phyloP scores from a whole-genome alignment of 2,113 vertebrate species.

The Taurulus bubalis region DNA sequence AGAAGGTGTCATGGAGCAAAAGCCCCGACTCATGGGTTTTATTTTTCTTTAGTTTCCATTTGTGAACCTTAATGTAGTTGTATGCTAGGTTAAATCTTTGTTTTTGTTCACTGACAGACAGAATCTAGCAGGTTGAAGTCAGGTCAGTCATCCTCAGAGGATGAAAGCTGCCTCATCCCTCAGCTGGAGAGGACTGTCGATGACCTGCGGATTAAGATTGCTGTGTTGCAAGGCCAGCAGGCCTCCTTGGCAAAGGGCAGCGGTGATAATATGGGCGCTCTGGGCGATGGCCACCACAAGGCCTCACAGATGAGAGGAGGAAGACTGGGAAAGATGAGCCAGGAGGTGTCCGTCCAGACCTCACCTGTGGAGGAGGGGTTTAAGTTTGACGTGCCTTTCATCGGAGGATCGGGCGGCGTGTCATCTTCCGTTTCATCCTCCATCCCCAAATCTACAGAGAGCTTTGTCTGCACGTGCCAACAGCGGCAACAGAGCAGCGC shows the following conservation, averaged over 20 bases:
- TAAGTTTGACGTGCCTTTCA: constrained; percentile 73
- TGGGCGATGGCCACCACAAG: constrained; percentile 24
- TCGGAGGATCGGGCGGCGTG: constrained; percentile 22
- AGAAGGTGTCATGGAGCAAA: neutral
- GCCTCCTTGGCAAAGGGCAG: constrained; percentile 68
- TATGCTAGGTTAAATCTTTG: neutral
- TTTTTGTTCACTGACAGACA: constrained; percentile 64
- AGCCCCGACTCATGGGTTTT: neutral
- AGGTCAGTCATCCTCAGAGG: constrained; percentile 73
- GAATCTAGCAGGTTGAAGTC: constrained; percentile 66
- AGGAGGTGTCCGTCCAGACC: constrained; percentile 89
- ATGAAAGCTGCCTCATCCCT: constrained; percentile 87
- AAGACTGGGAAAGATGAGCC: constrained; percentile 39
- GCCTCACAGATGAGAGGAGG: constrained; percentile 50
- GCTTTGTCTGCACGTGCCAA: constrained; percentile 76
- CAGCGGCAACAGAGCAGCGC: constrained; percentile 51
- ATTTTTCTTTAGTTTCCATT: neutral
- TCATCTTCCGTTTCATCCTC: constrained; percentile 37
- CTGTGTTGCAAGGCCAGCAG: constrained; percentile 88
- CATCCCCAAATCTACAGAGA: constrained; percentile 75
- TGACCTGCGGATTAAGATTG: constrained; percentile 91
- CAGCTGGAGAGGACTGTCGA: constrained; percentile 91
- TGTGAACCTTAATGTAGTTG: neutral
- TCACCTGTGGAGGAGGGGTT: constrained; percentile 87
- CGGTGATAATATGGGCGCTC: constrained; percentile 29